Base-by-base conservation (phyloP, 2,888 invertebrate genomes). In the Drosophila phalerata region DNA sequence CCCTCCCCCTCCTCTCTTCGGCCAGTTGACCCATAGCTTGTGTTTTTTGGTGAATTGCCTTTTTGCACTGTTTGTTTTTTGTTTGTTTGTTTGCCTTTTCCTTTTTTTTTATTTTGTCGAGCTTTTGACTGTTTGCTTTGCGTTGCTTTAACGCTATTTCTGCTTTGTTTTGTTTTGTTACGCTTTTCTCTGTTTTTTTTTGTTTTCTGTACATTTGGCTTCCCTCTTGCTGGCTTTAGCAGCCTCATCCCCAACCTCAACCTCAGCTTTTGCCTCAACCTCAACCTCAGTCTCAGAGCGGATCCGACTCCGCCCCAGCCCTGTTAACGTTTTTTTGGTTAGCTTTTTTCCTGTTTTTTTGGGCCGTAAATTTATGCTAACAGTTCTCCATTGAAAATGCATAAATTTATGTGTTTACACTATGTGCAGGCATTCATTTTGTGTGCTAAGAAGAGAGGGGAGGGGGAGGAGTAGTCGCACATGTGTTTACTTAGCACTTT, bases 391-490 rank as follows among this genome's bases (percentile, higher is more conserved):
- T 87, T 87, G 86, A 87, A 87, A 87, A 85, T 87, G 87, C 86
- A 87, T 87, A 87, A 87, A 87, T 87, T 87, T 87, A 87, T 87
- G 87, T 87, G 85, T 85, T 81, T 86, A 85, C 86, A 85, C 85
- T 85, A 77, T 85, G 82, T 84, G 84, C 86, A 84, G 82, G 81
- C 81, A 72, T 83, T 83, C 79, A 81, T 68, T 73, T 75, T 61
- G 72, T 62, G 42, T n/a, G 48, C 47, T 47, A 15, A 15, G 5
- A 9, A 3, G 9, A 1, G 28, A 5, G 2, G 43, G 15, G 34
- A 4, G 4, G 22, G 11, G 43, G 19, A 8, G 17, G 5, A 38
- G 56, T 17, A 28, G 66, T 49, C 60, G 51, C 86, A 85, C 85
- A 85, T 86, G 85, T 85, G 85, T 85, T 85, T 85, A 85, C 85